Evolutionary conservation across 2,888 invertebrate genomes (phyloP).

Genomic region (Hecatera dysodea): DNA sequence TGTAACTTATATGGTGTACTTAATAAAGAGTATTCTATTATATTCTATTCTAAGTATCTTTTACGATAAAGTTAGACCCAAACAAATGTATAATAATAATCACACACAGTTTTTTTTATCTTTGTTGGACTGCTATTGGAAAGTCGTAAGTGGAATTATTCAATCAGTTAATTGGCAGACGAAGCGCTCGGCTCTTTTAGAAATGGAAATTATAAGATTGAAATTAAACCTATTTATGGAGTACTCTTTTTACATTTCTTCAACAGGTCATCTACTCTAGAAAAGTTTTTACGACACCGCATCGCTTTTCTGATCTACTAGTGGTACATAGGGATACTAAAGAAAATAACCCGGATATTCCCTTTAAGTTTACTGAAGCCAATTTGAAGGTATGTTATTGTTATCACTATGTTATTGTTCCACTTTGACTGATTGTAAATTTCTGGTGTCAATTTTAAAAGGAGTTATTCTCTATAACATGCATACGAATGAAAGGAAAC

Average conservation of each 20-base stretch:
- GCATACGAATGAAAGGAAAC: no score
- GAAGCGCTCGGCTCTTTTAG: neutral
- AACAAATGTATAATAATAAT: neutral
- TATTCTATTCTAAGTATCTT: no score
- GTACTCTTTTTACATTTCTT: constrained; percentile 27
- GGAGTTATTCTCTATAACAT: neutral
- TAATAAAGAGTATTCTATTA: no score
- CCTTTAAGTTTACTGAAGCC: constrained; percentile 84
- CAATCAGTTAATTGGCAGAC: neutral
- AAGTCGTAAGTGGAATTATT: constrained; percentile 7
- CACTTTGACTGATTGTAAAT: neutral
- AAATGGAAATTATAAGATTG: constrained; percentile 1
- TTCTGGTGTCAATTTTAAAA: neutral
- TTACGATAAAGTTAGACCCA: neutral
- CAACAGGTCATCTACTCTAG: constrained; percentile 66
- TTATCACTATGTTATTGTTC: constrained; percentile 11
- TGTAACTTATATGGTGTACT: no score
- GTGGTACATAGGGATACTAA: constrained; percentile 79
- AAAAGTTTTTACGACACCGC: constrained; percentile 72
- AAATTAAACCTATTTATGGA: constrained; percentile 14
- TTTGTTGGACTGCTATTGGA: neutral
- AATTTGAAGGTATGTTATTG: constrained; percentile 78
- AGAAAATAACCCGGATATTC: constrained; percentile 78
- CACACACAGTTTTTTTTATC: neutral
- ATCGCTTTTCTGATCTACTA: constrained; percentile 75